Evolutionary conservation across 2,113 vertebrate genomes (phyloP), one percentile per base, ranked within the genome.

Genomic region (Ancistrus triradiatus): DNA sequence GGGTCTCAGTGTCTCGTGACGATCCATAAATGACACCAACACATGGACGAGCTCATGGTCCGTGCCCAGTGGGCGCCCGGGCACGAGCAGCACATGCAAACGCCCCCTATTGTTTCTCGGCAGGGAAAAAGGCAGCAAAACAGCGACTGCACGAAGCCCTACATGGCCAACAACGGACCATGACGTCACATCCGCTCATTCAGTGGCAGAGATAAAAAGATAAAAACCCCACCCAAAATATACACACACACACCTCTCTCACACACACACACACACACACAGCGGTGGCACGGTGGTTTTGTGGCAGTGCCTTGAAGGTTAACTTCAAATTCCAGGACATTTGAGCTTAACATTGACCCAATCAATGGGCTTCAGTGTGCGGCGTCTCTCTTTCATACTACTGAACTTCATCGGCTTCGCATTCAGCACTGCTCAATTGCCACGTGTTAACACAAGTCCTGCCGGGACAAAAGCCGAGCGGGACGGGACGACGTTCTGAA

Each of bases 11-110:
- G 63, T 62, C 50, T 59, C 46, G 38, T 63, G 37, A 50, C 50
- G 53, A 53, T 74, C 57, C 62, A 74, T 73, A 73, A 73, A 68
- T 68, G 70, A 73, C 70, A 68, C 59, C 46, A 68, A 73, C 65
- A 73, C 65, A 68, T 68, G 70, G 46, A 40, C n/a, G 2, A 31
- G 63, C 51, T 62, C 70, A 13, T 55, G 24, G 60, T 58, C 46
- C 42, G 37, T 13, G 2, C 46, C 50, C 67, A 48, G 57, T 55
- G 53, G 58, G 31, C 22, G 5, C 27, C 4, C 19, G 19, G 6
- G 15, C 43, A 17, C 2, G 10, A 37, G 14, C 60, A 37, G 25
- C 42, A 35, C 57, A 49, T 38, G 42, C 59, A 63, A 50, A 69
- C 59, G 44, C 66, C 51, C 63, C 48, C 65, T 68, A 74, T 74